Evolutionary conservation across 2,797 vertebrate genomes (phyloP), one percentile per base, ranked within the genome.

Genomic region (Cichlasoma orientale): DNA sequence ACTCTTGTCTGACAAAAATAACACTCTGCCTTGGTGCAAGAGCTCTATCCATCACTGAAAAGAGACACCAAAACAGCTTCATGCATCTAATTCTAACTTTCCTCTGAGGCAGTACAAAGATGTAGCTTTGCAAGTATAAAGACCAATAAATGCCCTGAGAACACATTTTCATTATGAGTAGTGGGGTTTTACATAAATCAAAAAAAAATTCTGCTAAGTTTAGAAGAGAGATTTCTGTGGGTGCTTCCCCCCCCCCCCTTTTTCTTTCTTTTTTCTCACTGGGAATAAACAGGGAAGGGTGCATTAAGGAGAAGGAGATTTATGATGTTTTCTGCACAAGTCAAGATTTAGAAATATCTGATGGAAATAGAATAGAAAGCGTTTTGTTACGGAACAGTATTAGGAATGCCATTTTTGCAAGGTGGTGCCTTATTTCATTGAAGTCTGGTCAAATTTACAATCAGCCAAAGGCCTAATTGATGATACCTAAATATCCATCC

Each of bases 141-240:
- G 41, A 56, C 54, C 18, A 29, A 41, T 68, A 68, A 68, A 68
- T 68, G 63, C 44, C 25, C 36, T n/a, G 53, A 72, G 56, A 72
- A 56, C 70, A 44, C 23, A 38, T 72, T 72, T 55, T 13, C 69
- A 56, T 72, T 72, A 56, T 56, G 36, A 72, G 53, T n/a, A 13
- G 36, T 5, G 10, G 36, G 21, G 16, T 56, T 18, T 27, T 44
- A 72, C 16, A 44, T 47, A 57, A 73, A 27, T 47, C 31, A 5
- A 29, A 54, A 25, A 44, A 44, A 70, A 9, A 23, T 33, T 47
- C 23, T 29, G 54, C 54, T n/a, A 47, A 57, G 25, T 56, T 57
- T 58, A 58, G 38, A 57, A 50, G 19, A 6, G 19, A 73, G 38
- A 50, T 50, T 31, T 57, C 41, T 50, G 55, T 1, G 72, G 38